Percentiles rank a stretch among this genome's conserved stretches.
Evolutionary conservation across 1,140 invertebrate species (phyloP).

Genomic region (Glossosoma conforme): DNA sequence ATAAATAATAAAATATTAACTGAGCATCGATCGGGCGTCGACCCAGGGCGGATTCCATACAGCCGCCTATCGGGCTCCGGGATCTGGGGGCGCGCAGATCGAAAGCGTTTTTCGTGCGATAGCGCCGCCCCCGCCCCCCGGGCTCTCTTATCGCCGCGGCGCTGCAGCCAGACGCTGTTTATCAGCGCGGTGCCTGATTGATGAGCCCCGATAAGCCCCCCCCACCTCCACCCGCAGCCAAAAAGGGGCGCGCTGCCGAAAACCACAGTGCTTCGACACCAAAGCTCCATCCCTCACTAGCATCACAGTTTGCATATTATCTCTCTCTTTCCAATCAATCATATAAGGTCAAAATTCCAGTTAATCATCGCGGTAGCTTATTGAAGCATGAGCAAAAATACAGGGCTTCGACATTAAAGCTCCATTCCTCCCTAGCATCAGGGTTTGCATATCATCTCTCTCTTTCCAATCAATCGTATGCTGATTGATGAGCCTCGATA

Average conservation of each 20-base stretch:
- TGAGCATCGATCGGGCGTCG: slow-evolving; percentile 17
- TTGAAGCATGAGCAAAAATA: no score
- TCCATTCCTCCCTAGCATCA: no score
- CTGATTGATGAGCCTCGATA: slow-evolving; percentile 29
- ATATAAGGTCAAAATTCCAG: no score
- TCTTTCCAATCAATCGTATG: no score
- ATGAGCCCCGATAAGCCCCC: slow-evolving; percentile 26
- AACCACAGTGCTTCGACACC: no score
- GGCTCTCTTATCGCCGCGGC: slow-evolving; percentile 11
- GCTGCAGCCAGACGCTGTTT: slow-evolving; percentile 31
- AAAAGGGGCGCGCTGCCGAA: neutral
- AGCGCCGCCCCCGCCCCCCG: slow-evolving; percentile 15
- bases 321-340: no score
- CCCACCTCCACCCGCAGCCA: neutral
- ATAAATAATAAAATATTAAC: slow-evolving; percentile 24
- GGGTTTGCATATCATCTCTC: no score
- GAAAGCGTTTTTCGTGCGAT: slow-evolving; percentile 33
- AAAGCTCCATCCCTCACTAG: neutral
- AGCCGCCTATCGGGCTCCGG: slow-evolving; percentile 16
- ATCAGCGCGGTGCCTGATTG: slow-evolving; percentile 30
- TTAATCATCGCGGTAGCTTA: no score
- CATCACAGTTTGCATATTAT: no score
- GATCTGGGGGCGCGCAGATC: slow-evolving; percentile 26
- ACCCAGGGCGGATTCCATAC: neutral
- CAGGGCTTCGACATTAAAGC: no score